Evolutionary conservation across 2,888 invertebrate species (phyloP), one percentile per base, ranked within the genome.

Genomic region (Athalia circularis): DNA sequence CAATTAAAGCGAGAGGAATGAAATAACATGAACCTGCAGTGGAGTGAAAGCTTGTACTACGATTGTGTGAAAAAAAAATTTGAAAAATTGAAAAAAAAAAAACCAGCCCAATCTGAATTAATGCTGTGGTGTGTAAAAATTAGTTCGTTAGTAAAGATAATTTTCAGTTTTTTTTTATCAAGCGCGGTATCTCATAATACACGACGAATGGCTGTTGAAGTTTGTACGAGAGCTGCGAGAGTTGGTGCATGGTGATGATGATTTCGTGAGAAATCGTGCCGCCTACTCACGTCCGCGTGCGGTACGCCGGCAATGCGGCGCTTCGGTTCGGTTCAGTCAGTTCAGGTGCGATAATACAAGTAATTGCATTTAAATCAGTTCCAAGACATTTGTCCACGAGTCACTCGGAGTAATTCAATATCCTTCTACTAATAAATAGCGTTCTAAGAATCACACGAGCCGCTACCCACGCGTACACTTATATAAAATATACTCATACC

Each of bases 331-430:
- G 29, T 29, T 29, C 29, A 29, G 29, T 29, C 29, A 29, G 29
- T 29, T 13, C 5, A 72, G 59, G 57, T 59, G 59, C 47, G 57
- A 72, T 72, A 72, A 72, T 72, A 72, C 47, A 29, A 70, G 54
- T 74, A 54, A 78, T 78, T 78, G 70, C 62, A 78, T 78, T 78
- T 50, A 78, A 78, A 78, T 78, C 78, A 78, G 78, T 78, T 78
- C 78, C 64, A 6, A 47, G 78, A 78, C 15, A 67, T 72, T 64
- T 48, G 50, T 72, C 48, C 78, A 72, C 78, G 52, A 78, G 78
- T 78, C 78, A 78, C 78, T 72, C 72, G 74, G 45, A 54, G 78
- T 78, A 78, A 78, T 78, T 78, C 64, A 64, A 78, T 78, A 74
- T 78, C 78, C 64, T 74, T 54, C 62, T 45, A 57, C 74, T 78